phyloP scores from a whole-genome alignment of 2,113 vertebrate species.

The Vulpes lagopus region DNA sequence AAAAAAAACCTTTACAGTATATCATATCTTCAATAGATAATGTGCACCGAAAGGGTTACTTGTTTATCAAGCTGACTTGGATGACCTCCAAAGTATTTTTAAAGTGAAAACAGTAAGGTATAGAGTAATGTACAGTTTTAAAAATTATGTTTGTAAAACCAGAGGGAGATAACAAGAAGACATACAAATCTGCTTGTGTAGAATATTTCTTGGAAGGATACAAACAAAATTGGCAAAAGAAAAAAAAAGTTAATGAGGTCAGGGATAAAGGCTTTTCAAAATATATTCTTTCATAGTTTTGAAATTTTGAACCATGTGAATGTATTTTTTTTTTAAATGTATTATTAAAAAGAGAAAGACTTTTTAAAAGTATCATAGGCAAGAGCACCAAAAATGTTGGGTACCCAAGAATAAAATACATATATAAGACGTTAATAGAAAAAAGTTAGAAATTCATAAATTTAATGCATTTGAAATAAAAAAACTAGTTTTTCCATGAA shows the following conservation, averaged over 20 bases:
- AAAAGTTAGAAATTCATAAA: constrained; percentile 35
- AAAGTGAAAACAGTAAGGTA: background rate
- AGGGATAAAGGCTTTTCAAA: background rate
- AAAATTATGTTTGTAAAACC: background rate
- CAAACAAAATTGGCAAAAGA: background rate
- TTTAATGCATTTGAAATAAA: constrained; percentile 39
- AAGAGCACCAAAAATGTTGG: constrained; percentile 42
- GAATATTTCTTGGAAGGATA: background rate
- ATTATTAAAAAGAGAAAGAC: background rate
- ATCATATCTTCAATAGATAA: background rate
- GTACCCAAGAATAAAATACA: background rate
- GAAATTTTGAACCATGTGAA: constrained; percentile 33
- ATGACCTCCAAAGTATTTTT: background rate
- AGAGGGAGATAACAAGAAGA: background rate
- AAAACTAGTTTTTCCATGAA: constrained; percentile 36
- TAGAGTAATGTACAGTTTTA: background rate
- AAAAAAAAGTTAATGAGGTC: background rate
- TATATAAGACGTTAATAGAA: background rate
- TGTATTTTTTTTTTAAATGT: background rate
- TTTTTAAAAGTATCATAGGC: background rate
- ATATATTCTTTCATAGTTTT: background rate
- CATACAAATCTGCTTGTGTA: background rate
- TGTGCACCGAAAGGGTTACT: background rate
- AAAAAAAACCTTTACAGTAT: background rate
- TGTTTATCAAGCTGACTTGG: background rate